Conservation (phyloP, 2,888 invertebrate species). For the Pristionchus mayeri region DNA sequence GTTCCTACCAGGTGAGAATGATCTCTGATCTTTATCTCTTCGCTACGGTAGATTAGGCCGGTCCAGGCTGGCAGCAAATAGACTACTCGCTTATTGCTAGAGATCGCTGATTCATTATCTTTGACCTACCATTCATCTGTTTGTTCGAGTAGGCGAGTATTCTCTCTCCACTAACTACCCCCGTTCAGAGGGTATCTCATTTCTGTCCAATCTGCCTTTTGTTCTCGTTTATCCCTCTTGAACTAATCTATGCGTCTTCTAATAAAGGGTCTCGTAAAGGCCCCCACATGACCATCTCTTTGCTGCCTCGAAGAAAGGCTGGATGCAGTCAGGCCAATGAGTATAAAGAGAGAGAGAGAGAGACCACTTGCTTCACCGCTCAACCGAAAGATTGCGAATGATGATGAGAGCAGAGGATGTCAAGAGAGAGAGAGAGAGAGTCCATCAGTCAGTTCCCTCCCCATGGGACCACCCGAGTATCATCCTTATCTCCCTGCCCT, state of each 20-base stretch:
- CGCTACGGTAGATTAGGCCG: neutral
- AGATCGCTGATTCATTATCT: neutral
- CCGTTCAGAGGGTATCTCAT: constrained; percentile 13
- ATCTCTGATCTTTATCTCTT: neutral
- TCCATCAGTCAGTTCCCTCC: neutral
- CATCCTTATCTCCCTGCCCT: neutral
- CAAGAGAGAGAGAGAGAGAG: neutral
- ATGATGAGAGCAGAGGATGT: constrained; percentile 20
- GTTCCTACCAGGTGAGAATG: neutral
- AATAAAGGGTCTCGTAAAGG: neutral
- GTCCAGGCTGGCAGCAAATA: neutral
- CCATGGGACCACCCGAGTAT: neutral
- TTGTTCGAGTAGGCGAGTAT: neutral
- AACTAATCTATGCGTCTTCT: constrained; percentile 36
- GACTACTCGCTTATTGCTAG: neutral
- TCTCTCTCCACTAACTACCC: constrained; percentile 1
- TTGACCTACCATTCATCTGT: neutral
- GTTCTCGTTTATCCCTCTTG: constrained; percentile 30
- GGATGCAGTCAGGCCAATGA: neutral
- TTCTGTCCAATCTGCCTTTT: constrained; percentile 21
- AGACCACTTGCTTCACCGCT: too few relatives aligned
- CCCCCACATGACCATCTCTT: constrained; percentile 18
- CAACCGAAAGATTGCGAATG: neutral
- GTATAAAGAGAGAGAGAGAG: neutral
- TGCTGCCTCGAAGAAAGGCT: neutral